A percentile compares a stretch with the other conserved stretches of the same genome.
These are phyloP conservation scores for Epizoanthus ramosus DNA, from an alignment of 92 coral and sea anemone species.

Conservation along the genomic window DNA sequence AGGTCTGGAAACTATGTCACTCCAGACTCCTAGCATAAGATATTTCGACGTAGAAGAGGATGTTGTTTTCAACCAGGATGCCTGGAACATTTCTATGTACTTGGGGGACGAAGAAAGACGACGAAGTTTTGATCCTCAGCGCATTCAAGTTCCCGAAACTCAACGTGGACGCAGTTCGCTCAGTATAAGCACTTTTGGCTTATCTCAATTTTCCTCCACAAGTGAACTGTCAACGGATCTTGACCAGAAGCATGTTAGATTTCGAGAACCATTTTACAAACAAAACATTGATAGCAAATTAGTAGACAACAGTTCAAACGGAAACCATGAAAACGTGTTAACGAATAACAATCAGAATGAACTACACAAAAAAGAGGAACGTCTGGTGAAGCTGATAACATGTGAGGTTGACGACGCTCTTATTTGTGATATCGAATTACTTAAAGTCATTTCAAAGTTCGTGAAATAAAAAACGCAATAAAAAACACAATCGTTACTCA, in stretches of 20 bases:
- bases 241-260: background rate
- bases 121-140: background rate
- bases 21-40: background rate
- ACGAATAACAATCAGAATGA: background rate
- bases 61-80: background rate
- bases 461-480: too few relatives aligned
- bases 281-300: background rate
- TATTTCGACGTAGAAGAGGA: background rate
- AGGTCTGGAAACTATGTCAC: background rate
- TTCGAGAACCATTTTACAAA: background rate
- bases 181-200: background rate
- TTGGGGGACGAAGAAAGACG: background rate
- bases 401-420: constrained; percentile 6
- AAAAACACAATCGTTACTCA: too few relatives aligned
- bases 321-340: background rate
- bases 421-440: background rate
- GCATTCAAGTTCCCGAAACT: background rate
- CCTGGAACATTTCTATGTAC: background rate
- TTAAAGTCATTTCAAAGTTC: constrained; percentile 1
- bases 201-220: background rate
- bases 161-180: background rate
- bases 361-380: background rate
- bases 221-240: background rate
- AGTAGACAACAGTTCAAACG: background rate
- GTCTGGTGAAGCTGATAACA: background rate